These are phyloP conservation scores for Ichneumoninae sp. DNA, from an alignment of 2,888 invertebrate species.

Conservation along the genomic window DNA sequence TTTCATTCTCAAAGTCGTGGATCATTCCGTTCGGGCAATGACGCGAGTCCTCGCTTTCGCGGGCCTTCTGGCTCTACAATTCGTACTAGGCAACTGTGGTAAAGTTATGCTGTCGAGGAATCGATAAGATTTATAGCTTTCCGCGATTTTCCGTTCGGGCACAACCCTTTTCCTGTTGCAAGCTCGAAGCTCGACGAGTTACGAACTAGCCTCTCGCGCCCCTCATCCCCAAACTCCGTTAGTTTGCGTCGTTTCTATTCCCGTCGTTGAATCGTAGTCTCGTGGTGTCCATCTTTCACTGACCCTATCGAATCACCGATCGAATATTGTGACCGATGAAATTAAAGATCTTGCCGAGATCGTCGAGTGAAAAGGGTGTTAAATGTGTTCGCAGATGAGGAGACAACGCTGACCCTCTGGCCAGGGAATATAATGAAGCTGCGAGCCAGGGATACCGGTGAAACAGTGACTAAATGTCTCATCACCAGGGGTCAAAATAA, in stretches of 20 bases:
- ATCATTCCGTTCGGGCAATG: constrained; percentile 68
- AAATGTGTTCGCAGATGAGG: constrained; percentile 45
- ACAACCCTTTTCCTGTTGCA: constrained; percentile 70
- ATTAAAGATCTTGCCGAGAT: constrained; percentile 1
- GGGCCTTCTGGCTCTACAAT: constrained; percentile 69
- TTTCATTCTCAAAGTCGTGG: constrained; percentile 65
- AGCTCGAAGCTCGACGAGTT: neutral
- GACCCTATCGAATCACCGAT: neutral
- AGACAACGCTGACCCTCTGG: neutral
- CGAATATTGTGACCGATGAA: constrained; percentile 3
- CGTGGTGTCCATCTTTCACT: constrained; percentile 6
- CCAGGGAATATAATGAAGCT: neutral
- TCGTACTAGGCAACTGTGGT: constrained; percentile 72
- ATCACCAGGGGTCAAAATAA: neutral
- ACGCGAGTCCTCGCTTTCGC: constrained; percentile 73
- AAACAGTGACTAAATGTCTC: neutral
- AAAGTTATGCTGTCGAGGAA: constrained; percentile 65
- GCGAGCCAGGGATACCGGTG: neutral
- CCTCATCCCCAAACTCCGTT: neutral
- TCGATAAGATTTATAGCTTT: constrained; percentile 73
- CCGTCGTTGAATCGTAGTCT: neutral
- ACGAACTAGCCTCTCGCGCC: neutral
- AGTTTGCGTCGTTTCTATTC: neutral
- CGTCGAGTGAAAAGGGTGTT: constrained; percentile 27
- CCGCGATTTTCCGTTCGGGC: constrained; percentile 48